Conservation (phyloP, 1,140 invertebrate species). For the Dufourea novaeangliae region DNA sequence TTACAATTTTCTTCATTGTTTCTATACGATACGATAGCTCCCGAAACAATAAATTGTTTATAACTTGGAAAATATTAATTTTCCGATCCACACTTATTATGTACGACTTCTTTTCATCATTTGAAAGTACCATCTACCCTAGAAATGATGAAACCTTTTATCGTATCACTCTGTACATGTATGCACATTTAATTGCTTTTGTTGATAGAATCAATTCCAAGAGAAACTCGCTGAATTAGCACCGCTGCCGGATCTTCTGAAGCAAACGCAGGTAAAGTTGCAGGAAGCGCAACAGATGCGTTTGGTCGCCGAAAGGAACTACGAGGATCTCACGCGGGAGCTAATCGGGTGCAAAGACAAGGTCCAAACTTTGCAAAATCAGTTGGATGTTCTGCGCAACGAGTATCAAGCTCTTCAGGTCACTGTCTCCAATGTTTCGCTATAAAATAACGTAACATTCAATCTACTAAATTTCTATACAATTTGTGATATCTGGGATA, state of each 20-base stretch:
- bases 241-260: conserved; percentile 87
- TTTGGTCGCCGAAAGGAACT: conserved; percentile 84
- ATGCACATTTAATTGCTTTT: not conserved
- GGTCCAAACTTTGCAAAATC: conserved; percentile 72
- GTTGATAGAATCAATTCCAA: conserved; percentile 84
- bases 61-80: too few species aligned
- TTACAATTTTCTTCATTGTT: too few species aligned
- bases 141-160: too few species aligned
- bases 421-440: not conserved
- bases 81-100: too few species aligned
- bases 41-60: too few species aligned
- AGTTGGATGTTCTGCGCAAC: conserved; percentile 68
- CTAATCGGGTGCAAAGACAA: conserved; percentile 83
- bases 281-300: conserved; percentile 87
- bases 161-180: too few species aligned
- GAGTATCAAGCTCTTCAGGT: conserved; percentile 70
- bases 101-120: too few species aligned
- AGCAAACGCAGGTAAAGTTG: conserved; percentile 87
- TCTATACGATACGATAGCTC: too few species aligned
- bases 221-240: conserved; percentile 88
- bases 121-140: too few species aligned
- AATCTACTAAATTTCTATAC: conserved; percentile 12
- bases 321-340: conserved; percentile 84
- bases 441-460: not conserved
- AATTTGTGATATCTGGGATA: not conserved